Percentiles rank a stretch among this genome's conserved stretches.
phyloP scores from a whole-genome alignment of 2,888 invertebrate genomes.

The Caenorhabditis auriculariae region DNA sequence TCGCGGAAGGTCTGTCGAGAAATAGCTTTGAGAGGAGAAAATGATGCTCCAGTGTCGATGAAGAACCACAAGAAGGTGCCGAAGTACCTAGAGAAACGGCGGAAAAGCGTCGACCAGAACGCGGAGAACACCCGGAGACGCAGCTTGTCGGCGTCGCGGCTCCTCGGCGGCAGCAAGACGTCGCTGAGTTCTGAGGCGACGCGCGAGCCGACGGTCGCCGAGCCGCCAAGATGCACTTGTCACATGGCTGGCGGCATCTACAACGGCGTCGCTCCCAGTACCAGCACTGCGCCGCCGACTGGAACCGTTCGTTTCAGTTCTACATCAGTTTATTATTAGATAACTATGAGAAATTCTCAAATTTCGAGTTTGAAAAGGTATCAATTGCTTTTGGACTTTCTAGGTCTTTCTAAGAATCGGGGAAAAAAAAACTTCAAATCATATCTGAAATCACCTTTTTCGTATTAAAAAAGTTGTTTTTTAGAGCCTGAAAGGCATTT shows the following conservation, averaged over 20 bases:
- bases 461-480: too few relatives aligned
- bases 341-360: too few relatives aligned
- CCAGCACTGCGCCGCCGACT: too few relatives aligned
- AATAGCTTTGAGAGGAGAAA: neutral
- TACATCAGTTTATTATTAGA: too few relatives aligned
- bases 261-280: slow-evolving; percentile 9
- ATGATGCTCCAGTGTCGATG: slow-evolving; percentile 17
- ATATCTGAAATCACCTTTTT: neutral
- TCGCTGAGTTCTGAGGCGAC: slow-evolving; percentile 18
- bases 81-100: slow-evolving; percentile 41
- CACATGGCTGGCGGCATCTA: slow-evolving; percentile 26
- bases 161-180: slow-evolving; percentile 31
- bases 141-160: slow-evolving; percentile 36
- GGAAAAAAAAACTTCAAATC: neutral
- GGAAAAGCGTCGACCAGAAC: slow-evolving; percentile 36
- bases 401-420: too few relatives aligned
- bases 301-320: too few relatives aligned
- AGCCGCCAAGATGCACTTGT: slow-evolving; percentile 35
- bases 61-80: slow-evolving; percentile 43
- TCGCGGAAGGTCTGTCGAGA: slow-evolving; percentile 36
- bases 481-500: too few relatives aligned
- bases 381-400: too few relatives aligned
- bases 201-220: slow-evolving; percentile 9
- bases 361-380: too few relatives aligned
- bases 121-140: slow-evolving; percentile 21